Base-by-base conservation (phyloP, 2,888 invertebrate species). In the Cephus rjabovi region DNA sequence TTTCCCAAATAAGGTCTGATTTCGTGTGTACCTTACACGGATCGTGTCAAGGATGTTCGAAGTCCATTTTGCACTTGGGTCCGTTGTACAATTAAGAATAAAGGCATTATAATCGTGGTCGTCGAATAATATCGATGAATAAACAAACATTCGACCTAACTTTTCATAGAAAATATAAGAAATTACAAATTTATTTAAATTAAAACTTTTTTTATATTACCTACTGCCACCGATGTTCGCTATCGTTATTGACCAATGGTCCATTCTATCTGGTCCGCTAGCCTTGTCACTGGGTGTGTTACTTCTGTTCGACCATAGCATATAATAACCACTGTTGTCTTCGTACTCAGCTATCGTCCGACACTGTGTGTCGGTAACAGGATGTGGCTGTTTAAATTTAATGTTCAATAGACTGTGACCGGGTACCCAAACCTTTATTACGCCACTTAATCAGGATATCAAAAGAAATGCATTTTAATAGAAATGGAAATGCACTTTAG, bases 311-410 rank as follows among this genome's bases (percentile, higher is more conserved):
- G 23, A 56, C 23, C 40, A 56, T 23, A 23, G 23, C 15, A 9
- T 6, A 2, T 40, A 40, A 56, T 56, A 56, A 56, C 40, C 40
- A 56, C 23, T 9, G 40, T 56, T 23, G 40, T 56, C 40, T 56
- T 56, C 2, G 40, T 56, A 56, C 40, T 56, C 6, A 40, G 15
- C 23, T 74, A 74, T 23, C 9, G 34, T 34, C 34, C 1, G 34
- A 35, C 74, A 23, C 77, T 79, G 77, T 77, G 81, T 78, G 83
- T 79, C 80, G 76, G 79, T 81, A 78, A 74, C 87, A 87, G 87
- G 87, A 87, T 86, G 85, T 79, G 73, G 83, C 83, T 84, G 85
- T 83, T 87, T 87, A 87, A 87, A 87, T 87, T 84, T 84, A 84
- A 86, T 84, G 86, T 82, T 81, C 83, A 81, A 86, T 86, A 84